Evolutionary conservation across 2,888 invertebrate genomes (phyloP).

Genomic region (Heliconius sara): DNA sequence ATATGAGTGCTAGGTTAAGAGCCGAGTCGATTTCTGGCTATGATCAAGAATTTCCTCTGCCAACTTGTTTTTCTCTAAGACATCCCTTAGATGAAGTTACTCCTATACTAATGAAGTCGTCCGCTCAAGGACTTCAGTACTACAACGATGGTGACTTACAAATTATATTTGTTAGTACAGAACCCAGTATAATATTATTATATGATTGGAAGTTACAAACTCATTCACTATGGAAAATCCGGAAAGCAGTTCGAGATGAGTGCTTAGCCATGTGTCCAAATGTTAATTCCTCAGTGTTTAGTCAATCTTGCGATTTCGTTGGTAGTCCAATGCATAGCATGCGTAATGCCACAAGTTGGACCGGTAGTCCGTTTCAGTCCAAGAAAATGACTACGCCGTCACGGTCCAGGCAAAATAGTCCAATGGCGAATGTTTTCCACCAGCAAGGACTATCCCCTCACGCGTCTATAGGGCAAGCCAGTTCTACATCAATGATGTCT

Average conservation of each 20-base stretch:
- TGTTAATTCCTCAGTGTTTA: constrained; percentile 72
- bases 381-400: constrained; percentile 66
- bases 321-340: constrained; percentile 73
- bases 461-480: constrained; percentile 75
- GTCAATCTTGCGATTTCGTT: constrained; percentile 74
- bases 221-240: constrained; percentile 92
- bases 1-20: constrained; percentile 71
- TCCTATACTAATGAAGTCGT: constrained; percentile 90
- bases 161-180: constrained; percentile 90
- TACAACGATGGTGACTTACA: constrained; percentile 86
- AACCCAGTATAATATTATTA: constrained; percentile 91
- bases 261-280: constrained; percentile 84
- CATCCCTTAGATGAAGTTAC: constrained; percentile 96
- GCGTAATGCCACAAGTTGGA: constrained; percentile 68
- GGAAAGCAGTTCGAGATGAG: constrained; percentile 90
- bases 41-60: constrained; percentile 84
- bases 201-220: constrained; percentile 90
- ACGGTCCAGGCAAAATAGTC: constrained; percentile 73
- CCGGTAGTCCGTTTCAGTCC: constrained; percentile 73
- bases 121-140: constrained; percentile 82
- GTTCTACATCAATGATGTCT: constrained; percentile 74
- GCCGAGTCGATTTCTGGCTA: constrained; percentile 69
- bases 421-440: constrained; percentile 76
- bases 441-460: constrained; percentile 80
- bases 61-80: constrained; percentile 92